These are phyloP conservation scores for Eudemis profundana DNA, from an alignment of 2,888 invertebrate species.

Conservation along the genomic window DNA sequence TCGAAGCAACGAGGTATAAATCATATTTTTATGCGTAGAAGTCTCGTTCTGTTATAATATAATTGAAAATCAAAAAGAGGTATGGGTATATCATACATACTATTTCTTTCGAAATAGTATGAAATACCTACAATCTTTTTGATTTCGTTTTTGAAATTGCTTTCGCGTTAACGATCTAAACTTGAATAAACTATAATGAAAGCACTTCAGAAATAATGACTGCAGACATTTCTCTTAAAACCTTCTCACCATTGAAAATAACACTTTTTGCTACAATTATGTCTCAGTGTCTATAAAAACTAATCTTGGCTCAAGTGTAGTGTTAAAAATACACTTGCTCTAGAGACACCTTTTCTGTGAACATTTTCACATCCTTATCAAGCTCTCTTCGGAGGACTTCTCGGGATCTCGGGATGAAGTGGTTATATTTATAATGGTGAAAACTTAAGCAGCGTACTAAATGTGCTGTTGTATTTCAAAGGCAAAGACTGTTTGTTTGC, in stretches of 20 bases:
- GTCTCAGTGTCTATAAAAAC: conserved; percentile 35
- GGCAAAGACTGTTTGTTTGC: neutral
- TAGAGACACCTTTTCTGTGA: conserved; percentile 70
- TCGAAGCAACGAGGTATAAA: no score
- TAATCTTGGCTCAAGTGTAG: conserved; percentile 48
- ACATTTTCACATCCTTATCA: conserved; percentile 71
- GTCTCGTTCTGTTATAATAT: no score
- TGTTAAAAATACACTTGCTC: conserved; percentile 59
- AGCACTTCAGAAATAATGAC: conserved; percentile 2
- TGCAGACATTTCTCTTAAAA: conserved; percentile 10
- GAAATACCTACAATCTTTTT: no score
- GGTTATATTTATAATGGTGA: conserved; percentile 11
- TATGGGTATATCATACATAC: no score
- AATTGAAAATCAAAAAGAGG: no score
- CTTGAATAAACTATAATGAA: no score
- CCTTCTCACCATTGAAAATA: conserved; percentile 15
- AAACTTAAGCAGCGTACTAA: conserved; percentile 1
- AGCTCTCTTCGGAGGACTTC: conserved; percentile 40
- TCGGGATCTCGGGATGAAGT: conserved; percentile 24
- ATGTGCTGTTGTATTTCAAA: neutral
- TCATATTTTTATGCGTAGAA: no score
- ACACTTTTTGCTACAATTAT: conserved; percentile 25
- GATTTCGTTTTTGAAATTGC: no score
- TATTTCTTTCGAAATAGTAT: no score
- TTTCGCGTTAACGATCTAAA: no score